phyloP scores from a whole-genome alignment of 2,888 invertebrate genomes.

The Pseudococcus viburni region DNA sequence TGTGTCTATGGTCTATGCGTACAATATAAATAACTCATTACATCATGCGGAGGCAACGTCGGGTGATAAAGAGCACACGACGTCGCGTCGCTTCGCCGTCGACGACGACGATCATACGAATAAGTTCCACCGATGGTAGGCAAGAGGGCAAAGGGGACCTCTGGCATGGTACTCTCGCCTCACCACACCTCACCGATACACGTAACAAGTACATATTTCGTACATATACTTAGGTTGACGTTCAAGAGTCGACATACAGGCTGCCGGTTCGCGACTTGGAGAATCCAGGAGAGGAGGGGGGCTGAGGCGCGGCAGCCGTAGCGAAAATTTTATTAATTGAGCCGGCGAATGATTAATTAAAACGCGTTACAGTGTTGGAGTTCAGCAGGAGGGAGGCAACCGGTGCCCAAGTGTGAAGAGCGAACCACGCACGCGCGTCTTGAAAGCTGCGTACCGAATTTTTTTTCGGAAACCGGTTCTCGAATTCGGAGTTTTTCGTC shows the following conservation, averaged over 20 bases:
- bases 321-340: conserved; percentile 40
- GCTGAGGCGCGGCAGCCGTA: neutral
- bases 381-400: neutral
- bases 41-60: conserved; percentile 54
- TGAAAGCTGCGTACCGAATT: neutral
- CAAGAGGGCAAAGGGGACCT: neutral
- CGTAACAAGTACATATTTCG: neutral
- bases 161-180: neutral
- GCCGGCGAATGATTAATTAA: conserved; percentile 51
- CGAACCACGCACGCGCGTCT: neutral
- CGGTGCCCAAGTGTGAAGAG: neutral
- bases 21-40: conserved; percentile 54
- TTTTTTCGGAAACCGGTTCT: conserved; percentile 29
- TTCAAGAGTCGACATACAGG: conserved; percentile 19
- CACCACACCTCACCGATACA: neutral
- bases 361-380: conserved; percentile 25
- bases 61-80: conserved; percentile 41
- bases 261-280: neutral
- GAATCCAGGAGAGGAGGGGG: neutral
- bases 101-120: neutral
- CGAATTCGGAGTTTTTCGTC: neutral
- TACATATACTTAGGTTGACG: neutral
- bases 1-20: neutral
- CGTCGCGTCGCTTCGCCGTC: neutral
- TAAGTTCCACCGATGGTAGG: neutral